Base-by-base conservation (phyloP, 1,140 invertebrate genomes). In the Dermatophagoides farinae region DNA sequence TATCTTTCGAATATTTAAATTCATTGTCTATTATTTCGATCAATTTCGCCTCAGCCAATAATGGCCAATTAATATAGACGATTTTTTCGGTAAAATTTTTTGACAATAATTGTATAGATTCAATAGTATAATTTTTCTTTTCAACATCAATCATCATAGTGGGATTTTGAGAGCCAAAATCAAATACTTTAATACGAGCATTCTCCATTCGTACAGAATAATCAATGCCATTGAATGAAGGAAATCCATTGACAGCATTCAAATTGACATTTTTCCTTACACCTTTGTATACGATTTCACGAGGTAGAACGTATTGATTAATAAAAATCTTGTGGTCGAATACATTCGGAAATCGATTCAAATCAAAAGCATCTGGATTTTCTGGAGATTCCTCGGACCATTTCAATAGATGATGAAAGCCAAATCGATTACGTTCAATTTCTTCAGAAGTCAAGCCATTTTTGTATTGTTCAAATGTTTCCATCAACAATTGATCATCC, bases 171-270 rank as follows among this genome's bases (percentile, higher is more conserved):
- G 85, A 88, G 14, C 78, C 74, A 65, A 81, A 79, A 63, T 93
- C 84, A 70, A 97, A 97, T 0, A 97, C 87, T 73, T 82, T 86
- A 4, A 80, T 84, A 66, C 79, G 81, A 12, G 75, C 77, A 68
- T 82, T 82, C 61, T 77, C 78, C 65, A 85, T 73, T 23, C 67
- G 71, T n/a, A 77, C 77, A 66, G 72, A 78, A 69, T 91, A 88
- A 20, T 80, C 72, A 37, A 96, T 74, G 71, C 91, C 82, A 66
- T 81, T 82, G 65, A 95, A 74, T 0, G 86, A 88, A 0, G 91
- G 90, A 70, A 97, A 97, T 37, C 92, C 91, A 70, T 82, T 88
- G 66, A 84, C 83, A 6, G 84, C 74, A 66, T 85, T 79, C 14
- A 81, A 67, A 37, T 77, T 74, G 0, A 82, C 80, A 64, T 79